A percentile compares a stretch with the other conserved stretches of the same genome.
These are phyloP conservation scores for Poicephalus gulielmi DNA, from an alignment of 2,113 vertebrate genomes.

Conservation along the genomic window DNA sequence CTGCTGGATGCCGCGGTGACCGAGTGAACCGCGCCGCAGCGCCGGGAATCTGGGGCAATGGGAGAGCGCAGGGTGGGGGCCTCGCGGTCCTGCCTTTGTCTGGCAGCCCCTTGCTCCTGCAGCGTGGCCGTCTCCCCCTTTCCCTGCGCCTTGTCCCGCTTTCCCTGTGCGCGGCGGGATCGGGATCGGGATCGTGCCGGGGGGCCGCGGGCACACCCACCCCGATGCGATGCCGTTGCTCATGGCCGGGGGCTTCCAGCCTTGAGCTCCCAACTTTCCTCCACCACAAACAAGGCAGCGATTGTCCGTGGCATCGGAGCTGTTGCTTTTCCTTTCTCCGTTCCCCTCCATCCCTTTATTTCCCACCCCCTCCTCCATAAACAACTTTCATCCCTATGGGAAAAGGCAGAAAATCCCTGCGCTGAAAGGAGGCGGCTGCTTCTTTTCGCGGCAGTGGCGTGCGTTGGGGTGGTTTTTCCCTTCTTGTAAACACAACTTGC, in stretches of 20 bases:
- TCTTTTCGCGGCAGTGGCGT: not conserved
- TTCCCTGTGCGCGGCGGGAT: not conserved
- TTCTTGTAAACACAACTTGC: conserved; percentile 40
- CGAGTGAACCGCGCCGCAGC: conserved; percentile 2
- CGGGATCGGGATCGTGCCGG: not conserved
- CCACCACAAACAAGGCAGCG: not conserved
- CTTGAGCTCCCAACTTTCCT: not conserved
- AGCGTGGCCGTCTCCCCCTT: not conserved
- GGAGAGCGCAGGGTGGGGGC: not conserved
- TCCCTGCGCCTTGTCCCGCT: not conserved
- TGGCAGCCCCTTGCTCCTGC: not conserved
- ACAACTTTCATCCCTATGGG: not conserved
- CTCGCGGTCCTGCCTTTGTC: not conserved
- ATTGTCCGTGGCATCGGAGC: not conserved
- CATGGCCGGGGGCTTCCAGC: not conserved
- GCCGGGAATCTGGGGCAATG: conserved; percentile 51
- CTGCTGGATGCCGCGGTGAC: conserved; percentile 12
- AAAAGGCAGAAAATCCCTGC: not conserved
- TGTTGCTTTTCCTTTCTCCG: not conserved
- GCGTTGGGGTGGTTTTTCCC: not conserved
- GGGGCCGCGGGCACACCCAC: conserved; percentile 48
- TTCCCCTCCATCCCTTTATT: not conserved
- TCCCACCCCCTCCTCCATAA: not conserved
- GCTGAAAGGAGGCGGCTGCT: not conserved
- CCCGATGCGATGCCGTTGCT: not conserved